Evolutionary conservation across 1,140 invertebrate genomes (phyloP).

Genomic region (Calliphora vicina): DNA sequence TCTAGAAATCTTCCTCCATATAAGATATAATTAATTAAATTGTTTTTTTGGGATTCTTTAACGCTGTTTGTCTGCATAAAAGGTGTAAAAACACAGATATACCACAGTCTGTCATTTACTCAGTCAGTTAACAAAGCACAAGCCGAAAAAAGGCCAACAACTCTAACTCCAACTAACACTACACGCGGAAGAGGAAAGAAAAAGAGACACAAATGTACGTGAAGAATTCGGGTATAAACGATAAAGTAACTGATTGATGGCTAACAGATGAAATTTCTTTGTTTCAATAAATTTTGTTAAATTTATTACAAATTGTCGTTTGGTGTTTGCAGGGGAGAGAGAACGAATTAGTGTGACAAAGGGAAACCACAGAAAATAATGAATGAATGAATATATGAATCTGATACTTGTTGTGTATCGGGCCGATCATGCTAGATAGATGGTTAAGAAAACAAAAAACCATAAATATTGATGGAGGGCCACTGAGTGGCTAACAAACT

Average conservation of each 20-base stretch:
- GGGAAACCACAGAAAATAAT: slow-evolving; percentile 7
- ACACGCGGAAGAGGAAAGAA: not conserved
- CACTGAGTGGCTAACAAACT: not conserved
- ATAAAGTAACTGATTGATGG: slow-evolving; percentile 52
- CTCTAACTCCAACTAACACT: not conserved
- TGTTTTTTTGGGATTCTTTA: not conserved
- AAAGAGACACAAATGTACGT: too few relatives aligned
- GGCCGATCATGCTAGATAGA: not conserved
- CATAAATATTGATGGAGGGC: not conserved
- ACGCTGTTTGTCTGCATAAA: not conserved
- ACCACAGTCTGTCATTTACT: not conserved
- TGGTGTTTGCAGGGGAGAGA: not conserved
- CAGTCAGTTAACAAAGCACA: not conserved
- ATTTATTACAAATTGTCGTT: slow-evolving; percentile 48
- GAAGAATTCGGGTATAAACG: not conserved
- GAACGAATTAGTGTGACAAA: not conserved
- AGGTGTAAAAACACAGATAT: slow-evolving; percentile 8
- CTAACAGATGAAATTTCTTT: slow-evolving; percentile 52
- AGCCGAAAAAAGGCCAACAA: not conserved
- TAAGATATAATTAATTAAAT: slow-evolving; percentile 7
- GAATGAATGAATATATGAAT: not conserved
- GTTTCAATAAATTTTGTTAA: slow-evolving; percentile 60
- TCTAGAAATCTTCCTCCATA: not conserved
- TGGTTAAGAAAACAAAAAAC: not conserved
- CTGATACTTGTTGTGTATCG: not conserved